Evolutionary conservation across 2,888 invertebrate species (phyloP).

Genomic region (Ophion slaviceki): DNA sequence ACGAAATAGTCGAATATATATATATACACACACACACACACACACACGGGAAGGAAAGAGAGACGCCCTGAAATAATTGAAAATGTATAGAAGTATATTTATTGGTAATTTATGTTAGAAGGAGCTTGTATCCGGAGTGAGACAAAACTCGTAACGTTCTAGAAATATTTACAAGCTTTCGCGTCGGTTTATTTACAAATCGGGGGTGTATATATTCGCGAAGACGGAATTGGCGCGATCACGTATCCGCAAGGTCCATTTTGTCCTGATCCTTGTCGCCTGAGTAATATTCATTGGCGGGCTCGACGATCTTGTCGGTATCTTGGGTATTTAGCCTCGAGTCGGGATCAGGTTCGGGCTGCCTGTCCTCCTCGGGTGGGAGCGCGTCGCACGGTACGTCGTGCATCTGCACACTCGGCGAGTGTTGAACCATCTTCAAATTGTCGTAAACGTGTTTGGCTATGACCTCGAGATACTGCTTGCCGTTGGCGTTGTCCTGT

Average conservation of each 20-base stretch:
- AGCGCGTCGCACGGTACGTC: slow-evolving; percentile 94
- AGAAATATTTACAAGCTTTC: slow-evolving; percentile 9
- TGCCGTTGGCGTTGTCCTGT: slow-evolving; percentile 96
- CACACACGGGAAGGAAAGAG: background rate
- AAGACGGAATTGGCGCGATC: slow-evolving; percentile 55
- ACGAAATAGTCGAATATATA: background rate
- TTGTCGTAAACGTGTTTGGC: slow-evolving; percentile 96
- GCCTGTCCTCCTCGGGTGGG: slow-evolving; percentile 88
- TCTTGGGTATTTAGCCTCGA: slow-evolving; percentile 91
- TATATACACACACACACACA: background rate
- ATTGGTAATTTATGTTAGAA: slow-evolving; percentile 48
- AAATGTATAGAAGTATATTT: slow-evolving; percentile 46
- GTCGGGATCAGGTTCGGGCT: slow-evolving; percentile 94
- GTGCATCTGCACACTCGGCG: slow-evolving; percentile 99
- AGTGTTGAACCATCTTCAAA: slow-evolving; percentile 95
- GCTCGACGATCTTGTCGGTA: slow-evolving; percentile 92
- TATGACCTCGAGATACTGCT: slow-evolving; percentile 97
- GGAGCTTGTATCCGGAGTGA: background rate
- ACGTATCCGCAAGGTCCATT: slow-evolving; percentile 85
- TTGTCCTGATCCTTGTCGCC: slow-evolving; percentile 96
- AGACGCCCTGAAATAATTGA: background rate
- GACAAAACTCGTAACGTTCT: background rate
- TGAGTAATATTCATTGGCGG: slow-evolving; percentile 94
- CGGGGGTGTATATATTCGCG: background rate
- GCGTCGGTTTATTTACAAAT: slow-evolving; percentile 35